Percentiles rank a stretch among this genome's conserved stretches.
These are phyloP conservation scores for Trisateles emortualis DNA, from an alignment of 2,888 invertebrate genomes.

Conservation along the genomic window DNA sequence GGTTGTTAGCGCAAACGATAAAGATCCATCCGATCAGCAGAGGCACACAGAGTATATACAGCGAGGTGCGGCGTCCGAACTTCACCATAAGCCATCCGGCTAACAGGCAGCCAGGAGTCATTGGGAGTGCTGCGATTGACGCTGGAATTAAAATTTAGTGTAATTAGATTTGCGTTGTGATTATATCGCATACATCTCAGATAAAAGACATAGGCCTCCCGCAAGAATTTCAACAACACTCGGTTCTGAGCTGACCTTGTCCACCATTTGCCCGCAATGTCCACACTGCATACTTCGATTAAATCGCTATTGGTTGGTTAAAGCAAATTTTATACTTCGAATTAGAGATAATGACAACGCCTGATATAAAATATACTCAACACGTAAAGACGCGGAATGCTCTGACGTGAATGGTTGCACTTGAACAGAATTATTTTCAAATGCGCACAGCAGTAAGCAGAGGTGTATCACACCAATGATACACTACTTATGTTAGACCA, in stretches of 20 bases:
- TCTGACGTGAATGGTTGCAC: not conserved
- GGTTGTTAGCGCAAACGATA: constrained; percentile 82
- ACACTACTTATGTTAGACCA: too few species aligned
- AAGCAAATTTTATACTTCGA: not conserved
- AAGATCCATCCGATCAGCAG: constrained; percentile 88
- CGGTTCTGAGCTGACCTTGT: too few species aligned
- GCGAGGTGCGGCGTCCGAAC: constrained; percentile 86
- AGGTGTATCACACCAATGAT: too few species aligned
- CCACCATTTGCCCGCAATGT: too few species aligned
- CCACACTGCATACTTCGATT: too few species aligned
- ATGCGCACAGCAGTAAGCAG: too few species aligned
- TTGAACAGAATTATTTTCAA: too few species aligned
- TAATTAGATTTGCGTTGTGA: not conserved
- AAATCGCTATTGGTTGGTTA: too few species aligned
- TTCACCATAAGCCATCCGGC: constrained; percentile 88
- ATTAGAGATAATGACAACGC: not conserved
- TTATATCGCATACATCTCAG: too few species aligned
- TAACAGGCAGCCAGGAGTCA: constrained; percentile 88
- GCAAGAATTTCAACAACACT: too few species aligned
- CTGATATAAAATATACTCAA: not conserved
- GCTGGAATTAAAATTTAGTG: constrained; percentile 73
- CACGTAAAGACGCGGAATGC: not conserved
- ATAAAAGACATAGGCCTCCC: too few species aligned
- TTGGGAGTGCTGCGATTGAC: constrained; percentile 88
- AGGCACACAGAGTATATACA: constrained; percentile 85